These are phyloP conservation scores for Druon quercuslanigerum DNA, from an alignment of 1,140 invertebrate species.

Conservation along the genomic window DNA sequence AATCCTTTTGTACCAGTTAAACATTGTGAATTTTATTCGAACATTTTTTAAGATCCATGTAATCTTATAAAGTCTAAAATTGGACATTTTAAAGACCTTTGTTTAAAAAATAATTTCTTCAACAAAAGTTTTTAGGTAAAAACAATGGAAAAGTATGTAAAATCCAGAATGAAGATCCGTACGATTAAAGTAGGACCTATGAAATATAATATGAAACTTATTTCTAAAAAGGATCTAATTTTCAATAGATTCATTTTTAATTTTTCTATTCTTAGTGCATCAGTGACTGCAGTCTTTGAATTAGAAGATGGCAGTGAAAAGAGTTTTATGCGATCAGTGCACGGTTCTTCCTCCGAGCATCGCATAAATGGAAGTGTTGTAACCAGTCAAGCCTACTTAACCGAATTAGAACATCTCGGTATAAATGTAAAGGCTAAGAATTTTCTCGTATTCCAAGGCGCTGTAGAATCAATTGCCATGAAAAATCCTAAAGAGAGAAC, in stretches of 20 bases:
- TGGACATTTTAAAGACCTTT: too few species aligned
- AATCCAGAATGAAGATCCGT: too few species aligned
- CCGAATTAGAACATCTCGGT: conserved; percentile 93
- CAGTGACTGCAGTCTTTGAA: conserved; percentile 95
- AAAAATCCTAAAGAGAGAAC: conserved; percentile 99
- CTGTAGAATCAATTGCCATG: conserved; percentile 99
- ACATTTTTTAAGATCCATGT: too few species aligned
- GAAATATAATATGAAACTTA: too few species aligned
- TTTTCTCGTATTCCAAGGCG: conserved; percentile 99
- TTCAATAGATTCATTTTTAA: neutral
- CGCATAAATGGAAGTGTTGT: conserved; percentile 94
- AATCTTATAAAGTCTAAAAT: too few species aligned
- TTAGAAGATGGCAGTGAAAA: conserved; percentile 89
- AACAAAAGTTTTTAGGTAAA: too few species aligned
- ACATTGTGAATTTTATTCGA: too few species aligned
- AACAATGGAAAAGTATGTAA: too few species aligned
- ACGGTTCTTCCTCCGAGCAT: conserved; percentile 96
- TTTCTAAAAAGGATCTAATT: too few species aligned
- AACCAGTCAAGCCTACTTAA: conserved; percentile 89
- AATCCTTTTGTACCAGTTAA: too few species aligned
- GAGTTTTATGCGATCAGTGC: conserved; percentile 93
- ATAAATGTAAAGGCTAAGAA: conserved; percentile 99
- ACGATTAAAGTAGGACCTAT: too few species aligned
- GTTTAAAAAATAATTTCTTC: too few species aligned
- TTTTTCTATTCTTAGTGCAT: conserved; percentile 79